Evolutionary conservation across 2,113 vertebrate genomes (phyloP).

Genomic region (Synodontis membranacea): DNA sequence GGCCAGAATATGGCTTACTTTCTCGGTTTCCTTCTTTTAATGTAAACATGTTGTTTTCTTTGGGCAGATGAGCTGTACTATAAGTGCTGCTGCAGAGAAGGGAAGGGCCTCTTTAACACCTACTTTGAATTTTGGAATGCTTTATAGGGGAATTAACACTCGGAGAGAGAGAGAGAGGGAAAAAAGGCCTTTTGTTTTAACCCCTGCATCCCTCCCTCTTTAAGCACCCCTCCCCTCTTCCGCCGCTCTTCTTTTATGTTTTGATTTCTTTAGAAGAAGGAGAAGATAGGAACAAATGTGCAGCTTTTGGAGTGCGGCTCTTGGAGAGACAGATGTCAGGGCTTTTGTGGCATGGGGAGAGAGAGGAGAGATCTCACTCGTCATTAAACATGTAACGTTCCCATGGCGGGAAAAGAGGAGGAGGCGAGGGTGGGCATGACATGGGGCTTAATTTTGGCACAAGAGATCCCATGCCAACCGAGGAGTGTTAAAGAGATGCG

Average conservation of each 20-base stretch:
- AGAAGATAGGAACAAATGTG: slow-evolving; percentile 69
- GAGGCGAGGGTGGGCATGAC: slow-evolving; percentile 66
- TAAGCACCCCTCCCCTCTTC: slow-evolving; percentile 57
- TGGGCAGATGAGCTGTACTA: slow-evolving; percentile 62
- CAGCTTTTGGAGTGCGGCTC: slow-evolving; percentile 70
- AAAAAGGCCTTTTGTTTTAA: slow-evolving; percentile 71
- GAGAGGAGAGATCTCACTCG: slow-evolving; percentile 65
- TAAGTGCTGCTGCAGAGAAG: slow-evolving; percentile 20
- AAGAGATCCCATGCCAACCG: slow-evolving; percentile 69
- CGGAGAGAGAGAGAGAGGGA: slow-evolving; percentile 41
- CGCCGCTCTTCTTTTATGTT: slow-evolving; percentile 66
- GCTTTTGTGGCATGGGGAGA: slow-evolving; percentile 73
- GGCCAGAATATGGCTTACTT: slow-evolving; percentile 35
- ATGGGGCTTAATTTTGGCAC: slow-evolving; percentile 74
- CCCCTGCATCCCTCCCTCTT: slow-evolving; percentile 51
- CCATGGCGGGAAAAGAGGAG: slow-evolving; percentile 66
- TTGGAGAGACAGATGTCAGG: slow-evolving; percentile 75
- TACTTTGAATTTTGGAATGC: slow-evolving; percentile 62
- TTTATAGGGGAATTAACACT: slow-evolving; percentile 58
- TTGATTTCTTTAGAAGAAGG: slow-evolving; percentile 72
- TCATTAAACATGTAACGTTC: slow-evolving; percentile 81
- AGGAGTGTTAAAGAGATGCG: slow-evolving; percentile 70
- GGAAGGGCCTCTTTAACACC: slow-evolving; percentile 57
- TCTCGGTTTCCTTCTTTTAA: slow-evolving; percentile 22
- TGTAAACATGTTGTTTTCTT: slow-evolving; percentile 35